Base-by-base conservation (phyloP, 1,140 invertebrate genomes). In the Bombus sylvicola region DNA sequence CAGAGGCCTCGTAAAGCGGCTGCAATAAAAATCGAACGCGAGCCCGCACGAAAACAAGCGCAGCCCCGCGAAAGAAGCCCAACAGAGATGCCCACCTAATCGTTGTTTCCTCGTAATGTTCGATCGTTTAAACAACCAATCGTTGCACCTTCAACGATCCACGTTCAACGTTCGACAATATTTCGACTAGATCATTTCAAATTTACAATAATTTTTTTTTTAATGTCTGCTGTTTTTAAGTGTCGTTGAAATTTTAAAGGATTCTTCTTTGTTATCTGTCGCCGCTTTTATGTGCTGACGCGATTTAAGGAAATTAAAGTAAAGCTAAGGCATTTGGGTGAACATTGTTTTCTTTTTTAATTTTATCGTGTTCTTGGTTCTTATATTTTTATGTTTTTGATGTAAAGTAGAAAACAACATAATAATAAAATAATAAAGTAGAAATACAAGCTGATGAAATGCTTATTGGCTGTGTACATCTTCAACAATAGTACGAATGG, bases 21-120 rank as follows among this genome's bases (percentile, higher is more conserved):
- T 1, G 41, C 43, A 68, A 77, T 83, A 83, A 83, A 83, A 77
- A 83, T 77, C 62, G 81, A 28, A 37, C 31, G 39, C 13, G 31
- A 31, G 25, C 12, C 59, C 39, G 31, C 18, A 53, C 71, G 59
- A 75, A 53, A 34, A 47, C 37, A 34, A 37, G 34, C 57, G 8
- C 41, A 13, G 10, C 12, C 57, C n/a, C 18, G 18, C 31, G 22
- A 39, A 25, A 28, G 34, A 9, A 59, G 12, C 22, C 31, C 9
- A 10, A 31, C 28, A 37, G 22, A 25, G 28, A 5, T 8, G 66
- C 34, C 34, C 15, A 6, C 28, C 41, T 77, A 37, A 68, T 76
- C 59, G 57, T 81, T 34, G 37, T 41, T 59, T 22, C 18, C 39
- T 28, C 66, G 31, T 64, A 41, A 31, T n/a, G 72, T 28, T n/a